phyloP scores from a whole-genome alignment of 2,113 vertebrate genomes.

The Carlito syrichta region DNA sequence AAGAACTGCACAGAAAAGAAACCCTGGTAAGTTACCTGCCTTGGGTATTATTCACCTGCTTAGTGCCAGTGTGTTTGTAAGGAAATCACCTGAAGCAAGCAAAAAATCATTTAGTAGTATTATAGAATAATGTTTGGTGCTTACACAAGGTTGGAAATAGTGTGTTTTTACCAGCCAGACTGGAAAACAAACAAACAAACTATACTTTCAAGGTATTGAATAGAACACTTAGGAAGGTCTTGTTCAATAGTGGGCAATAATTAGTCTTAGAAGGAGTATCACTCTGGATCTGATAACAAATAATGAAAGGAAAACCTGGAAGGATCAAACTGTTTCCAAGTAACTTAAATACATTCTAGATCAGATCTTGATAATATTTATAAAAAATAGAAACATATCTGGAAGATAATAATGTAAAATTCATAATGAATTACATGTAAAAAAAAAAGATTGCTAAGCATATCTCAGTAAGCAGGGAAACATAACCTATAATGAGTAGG shows the following conservation, averaged over 20 bases:
- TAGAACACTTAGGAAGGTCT: background rate
- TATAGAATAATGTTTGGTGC: background rate
- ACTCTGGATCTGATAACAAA: background rate
- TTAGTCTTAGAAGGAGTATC: background rate
- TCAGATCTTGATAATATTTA: background rate
- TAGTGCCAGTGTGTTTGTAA: background rate
- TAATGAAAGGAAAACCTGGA: background rate
- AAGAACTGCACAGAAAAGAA: background rate
- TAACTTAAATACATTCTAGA: background rate
- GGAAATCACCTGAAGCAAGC: background rate
- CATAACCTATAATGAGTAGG: background rate
- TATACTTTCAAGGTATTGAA: background rate
- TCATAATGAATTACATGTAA: background rate
- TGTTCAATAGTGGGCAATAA: background rate
- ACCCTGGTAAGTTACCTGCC: background rate
- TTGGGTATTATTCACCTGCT: background rate
- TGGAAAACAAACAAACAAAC: background rate
- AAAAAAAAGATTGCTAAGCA: background rate
- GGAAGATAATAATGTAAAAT: background rate
- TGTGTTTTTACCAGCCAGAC: background rate
- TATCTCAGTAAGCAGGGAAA: background rate
- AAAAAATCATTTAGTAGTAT: background rate
- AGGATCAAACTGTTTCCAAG: background rate
- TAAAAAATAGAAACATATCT: background rate
- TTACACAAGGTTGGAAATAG: background rate